Evolutionary conservation across 1,140 invertebrate species (phyloP).

Genomic region (Papilio aristodemus): DNA sequence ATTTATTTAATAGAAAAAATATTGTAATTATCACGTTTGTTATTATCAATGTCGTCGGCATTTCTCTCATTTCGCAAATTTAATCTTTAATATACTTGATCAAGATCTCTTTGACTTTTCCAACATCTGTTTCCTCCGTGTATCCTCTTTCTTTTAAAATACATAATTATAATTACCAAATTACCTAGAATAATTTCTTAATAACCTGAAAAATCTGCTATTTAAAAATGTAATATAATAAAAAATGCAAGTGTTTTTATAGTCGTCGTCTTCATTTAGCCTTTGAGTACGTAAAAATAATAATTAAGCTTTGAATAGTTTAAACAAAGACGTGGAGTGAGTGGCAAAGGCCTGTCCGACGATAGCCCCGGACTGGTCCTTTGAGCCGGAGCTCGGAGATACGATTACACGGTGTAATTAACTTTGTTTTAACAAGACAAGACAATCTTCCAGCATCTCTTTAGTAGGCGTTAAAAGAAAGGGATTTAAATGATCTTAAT

Average conservation of each 20-base stretch:
- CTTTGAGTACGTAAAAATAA: slow-evolving; percentile 12
- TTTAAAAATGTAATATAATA: too few species aligned
- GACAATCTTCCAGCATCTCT: neutral
- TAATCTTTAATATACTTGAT: too few species aligned
- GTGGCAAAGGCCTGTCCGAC: neutral
- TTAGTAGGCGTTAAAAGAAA: neutral
- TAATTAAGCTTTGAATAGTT: slow-evolving; percentile 5
- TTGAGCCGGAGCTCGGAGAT: neutral
- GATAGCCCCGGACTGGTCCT: slow-evolving; percentile 3
- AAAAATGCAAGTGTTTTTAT: neutral
- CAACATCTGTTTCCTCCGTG: neutral
- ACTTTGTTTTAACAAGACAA: slow-evolving; percentile 21
- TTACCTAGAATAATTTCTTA: too few species aligned
- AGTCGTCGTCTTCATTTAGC: neutral
- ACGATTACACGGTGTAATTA: slow-evolving; percentile 26
- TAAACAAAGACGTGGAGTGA: slow-evolving; percentile 20
- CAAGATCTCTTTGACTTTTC: neutral
- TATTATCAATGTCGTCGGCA: too few species aligned
- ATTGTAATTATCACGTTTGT: too few species aligned
- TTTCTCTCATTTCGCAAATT: neutral
- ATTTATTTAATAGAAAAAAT: too few species aligned
- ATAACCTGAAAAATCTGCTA: too few species aligned
- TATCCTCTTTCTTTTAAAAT: neutral
- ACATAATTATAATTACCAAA: too few species aligned
- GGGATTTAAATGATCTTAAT: neutral